Conservation (phyloP, 2,113 vertebrate species). For the Penelope pileata region DNA sequence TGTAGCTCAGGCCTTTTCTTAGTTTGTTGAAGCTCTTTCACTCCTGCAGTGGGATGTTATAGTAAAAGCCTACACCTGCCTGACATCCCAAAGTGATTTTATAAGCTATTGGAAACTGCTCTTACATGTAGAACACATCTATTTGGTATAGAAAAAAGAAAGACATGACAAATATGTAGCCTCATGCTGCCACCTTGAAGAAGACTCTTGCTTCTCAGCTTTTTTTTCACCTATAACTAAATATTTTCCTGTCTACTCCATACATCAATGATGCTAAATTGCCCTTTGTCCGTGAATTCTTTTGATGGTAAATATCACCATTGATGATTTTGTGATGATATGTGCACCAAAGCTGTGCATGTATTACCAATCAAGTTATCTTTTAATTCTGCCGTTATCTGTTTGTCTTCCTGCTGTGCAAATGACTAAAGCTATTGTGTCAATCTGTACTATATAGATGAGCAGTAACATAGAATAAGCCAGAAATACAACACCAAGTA, state of each 20-base stretch:
- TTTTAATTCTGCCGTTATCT: background rate
- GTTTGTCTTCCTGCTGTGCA: background rate
- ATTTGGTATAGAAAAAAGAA: background rate
- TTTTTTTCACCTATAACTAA: background rate
- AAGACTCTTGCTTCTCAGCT: background rate
- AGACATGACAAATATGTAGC: background rate
- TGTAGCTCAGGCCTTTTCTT: background rate
- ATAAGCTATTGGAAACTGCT: background rate
- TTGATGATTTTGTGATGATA: background rate
- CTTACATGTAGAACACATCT: background rate
- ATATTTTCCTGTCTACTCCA: background rate
- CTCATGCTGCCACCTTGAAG: background rate
- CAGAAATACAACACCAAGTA: background rate
- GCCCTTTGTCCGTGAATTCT: background rate
- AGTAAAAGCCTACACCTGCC: background rate
- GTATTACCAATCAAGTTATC: background rate
- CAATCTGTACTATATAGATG: background rate
- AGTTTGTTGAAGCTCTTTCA: background rate
- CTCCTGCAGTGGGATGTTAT: background rate
- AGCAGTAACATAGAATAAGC: background rate
- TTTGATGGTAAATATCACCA: background rate
- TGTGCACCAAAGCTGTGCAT: background rate
- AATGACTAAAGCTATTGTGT: background rate
- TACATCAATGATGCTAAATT: background rate
- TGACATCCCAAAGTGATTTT: background rate